Base-by-base conservation (phyloP, 2,113 vertebrate species). In the Pipa parva region DNA sequence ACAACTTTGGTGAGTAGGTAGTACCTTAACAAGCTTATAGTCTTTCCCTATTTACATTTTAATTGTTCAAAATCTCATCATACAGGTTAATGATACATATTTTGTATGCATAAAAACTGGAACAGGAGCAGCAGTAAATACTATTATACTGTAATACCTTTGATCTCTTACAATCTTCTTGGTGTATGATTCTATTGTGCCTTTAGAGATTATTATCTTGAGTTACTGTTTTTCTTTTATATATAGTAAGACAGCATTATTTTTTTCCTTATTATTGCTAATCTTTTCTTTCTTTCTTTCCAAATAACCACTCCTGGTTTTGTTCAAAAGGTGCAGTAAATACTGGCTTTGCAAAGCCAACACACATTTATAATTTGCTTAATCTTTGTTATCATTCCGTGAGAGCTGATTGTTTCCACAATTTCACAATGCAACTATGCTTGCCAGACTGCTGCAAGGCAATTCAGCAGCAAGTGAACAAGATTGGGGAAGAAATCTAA, bases 291-390 rank as follows among this genome's bases (percentile, higher is more conserved):
- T 88, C 87, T 93, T 92, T 92, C 87, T 93, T 74, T 25, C 77
- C 76, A 91, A 92, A 90, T 85, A 89, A 87, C 92, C 93, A 91
- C 92, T 90, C 95, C 95, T 92, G 91, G 87, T 89, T 92, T 90
- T 91, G 90, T 90, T 86, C 78, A 5, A 71, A 28, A 83, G 63
- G 81, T 81, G 84, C 81, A 73, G 88, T 80, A 87, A 94, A 92
- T 88, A 92, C 90, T 90, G 92, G 89, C 86, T 86, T 88, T 87
- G 94, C 93, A 95, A 92, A 94, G 88, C 87, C 75, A 79, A 88
- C 83, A 90, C 91, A 88, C 85, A 85, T 87, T 85, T 87, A 81
- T 91, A 91, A 95, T 92, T 89, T 90, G 87, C 88, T 90, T 92
- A 92, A 90, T 93, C 92, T 89, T 83, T 73, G 78, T 87, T 83